A percentile compares a stretch with the other conserved stretches of the same genome.
Evolutionary conservation across 2,888 invertebrate genomes (phyloP).

Genomic region (Lamproptera curius): DNA sequence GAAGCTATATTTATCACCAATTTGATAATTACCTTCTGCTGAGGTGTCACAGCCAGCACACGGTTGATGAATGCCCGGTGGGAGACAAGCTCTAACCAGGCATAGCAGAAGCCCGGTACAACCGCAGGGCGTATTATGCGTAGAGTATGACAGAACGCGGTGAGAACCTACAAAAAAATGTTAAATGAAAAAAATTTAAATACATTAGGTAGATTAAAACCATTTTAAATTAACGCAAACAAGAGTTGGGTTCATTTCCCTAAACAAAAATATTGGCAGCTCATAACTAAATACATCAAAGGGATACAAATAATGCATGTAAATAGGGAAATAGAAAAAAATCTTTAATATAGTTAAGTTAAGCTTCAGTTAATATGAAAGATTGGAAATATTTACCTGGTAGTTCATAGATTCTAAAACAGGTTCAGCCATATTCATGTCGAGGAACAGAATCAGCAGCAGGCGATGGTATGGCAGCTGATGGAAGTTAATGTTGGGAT

Average conservation of each 20-base stretch:
- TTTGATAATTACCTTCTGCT: conserved; percentile 83
- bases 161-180: conserved; percentile 80
- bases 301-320: no score
- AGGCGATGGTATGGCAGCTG: conserved; percentile 98
- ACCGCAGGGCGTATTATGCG: conserved; percentile 95
- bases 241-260: no score
- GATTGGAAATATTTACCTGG: conserved; percentile 84
- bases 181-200: no score
- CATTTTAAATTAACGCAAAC: no score
- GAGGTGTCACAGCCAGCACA: conserved; percentile 93
- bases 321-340: no score
- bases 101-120: conserved; percentile 97
- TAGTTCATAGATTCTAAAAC: conserved; percentile 96
- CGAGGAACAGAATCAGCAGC: conserved; percentile 97
- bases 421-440: conserved; percentile 95
- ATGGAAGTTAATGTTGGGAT: conserved; percentile 93
- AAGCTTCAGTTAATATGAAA: no score
- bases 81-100: conserved; percentile 98
- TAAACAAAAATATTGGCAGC: no score
- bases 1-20: neutral
- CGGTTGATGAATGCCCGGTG: conserved; percentile 97
- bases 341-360: no score
- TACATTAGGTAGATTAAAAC: no score
- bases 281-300: no score
- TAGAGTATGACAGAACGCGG: conserved; percentile 97